Evolutionary conservation across 2,113 vertebrate species (phyloP).

Genomic region (Plestiodon gilberti): DNA sequence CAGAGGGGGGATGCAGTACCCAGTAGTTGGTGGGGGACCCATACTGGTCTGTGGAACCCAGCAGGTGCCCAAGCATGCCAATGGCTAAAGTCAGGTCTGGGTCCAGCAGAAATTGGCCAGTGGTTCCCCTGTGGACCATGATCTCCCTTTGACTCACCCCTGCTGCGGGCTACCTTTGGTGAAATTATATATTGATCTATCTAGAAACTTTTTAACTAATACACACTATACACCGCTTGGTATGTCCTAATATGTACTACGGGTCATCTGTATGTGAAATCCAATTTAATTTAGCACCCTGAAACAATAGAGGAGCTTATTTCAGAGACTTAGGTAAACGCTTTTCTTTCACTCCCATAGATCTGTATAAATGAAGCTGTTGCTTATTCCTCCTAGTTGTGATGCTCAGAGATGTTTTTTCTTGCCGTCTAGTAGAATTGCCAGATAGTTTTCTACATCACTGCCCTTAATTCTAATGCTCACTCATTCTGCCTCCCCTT

Average conservation of each 20-base stretch:
- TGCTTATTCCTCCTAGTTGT: constrained; percentile 43
- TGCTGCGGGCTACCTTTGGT: not conserved
- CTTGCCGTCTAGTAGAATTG: constrained; percentile 43
- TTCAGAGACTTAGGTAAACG: not conserved
- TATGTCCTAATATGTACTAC: constrained; percentile 7
- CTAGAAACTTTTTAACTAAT: too few relatives aligned
- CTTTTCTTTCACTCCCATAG: constrained; percentile 12
- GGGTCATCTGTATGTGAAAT: constrained; percentile 21
- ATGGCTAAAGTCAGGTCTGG: not conserved
- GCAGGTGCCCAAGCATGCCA: not conserved
- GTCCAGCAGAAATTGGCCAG: not conserved
- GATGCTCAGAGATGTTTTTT: constrained; percentile 29
- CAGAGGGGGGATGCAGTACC: too few relatives aligned
- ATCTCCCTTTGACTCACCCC: not conserved
- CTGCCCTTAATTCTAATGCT: constrained; percentile 52
- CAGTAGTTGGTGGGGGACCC: not conserved
- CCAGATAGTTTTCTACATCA: constrained; percentile 59
- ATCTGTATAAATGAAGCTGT: constrained; percentile 8
- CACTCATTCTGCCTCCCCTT: constrained; percentile 18
- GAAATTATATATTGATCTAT: not conserved
- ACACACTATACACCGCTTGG: too few relatives aligned
- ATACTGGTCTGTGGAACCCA: not conserved
- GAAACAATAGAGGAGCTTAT: constrained; percentile 15
- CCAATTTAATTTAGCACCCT: constrained; percentile 12
- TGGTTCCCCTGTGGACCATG: too few relatives aligned